Evolutionary conservation across 2,888 invertebrate genomes (phyloP), one percentile per base, ranked within the genome.

Genomic region (Drosophila villosipedis): DNA sequence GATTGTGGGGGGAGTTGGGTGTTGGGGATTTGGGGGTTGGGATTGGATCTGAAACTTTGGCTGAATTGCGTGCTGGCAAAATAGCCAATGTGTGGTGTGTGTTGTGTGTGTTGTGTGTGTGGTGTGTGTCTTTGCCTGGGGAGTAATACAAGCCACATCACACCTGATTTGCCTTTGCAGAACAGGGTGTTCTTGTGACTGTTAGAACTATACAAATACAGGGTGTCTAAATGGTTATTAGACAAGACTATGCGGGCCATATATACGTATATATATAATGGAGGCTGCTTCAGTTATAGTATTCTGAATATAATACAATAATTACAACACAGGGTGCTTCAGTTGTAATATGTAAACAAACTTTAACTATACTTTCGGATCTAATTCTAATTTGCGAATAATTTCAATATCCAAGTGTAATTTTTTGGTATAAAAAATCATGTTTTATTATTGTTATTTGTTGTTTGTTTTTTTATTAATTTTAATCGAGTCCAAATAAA

Each of bases 121-220:
- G 19, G 53, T 68, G 30, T 60, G 50, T 41, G 37, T 19, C 12
- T 30, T 39, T 60, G 47, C 41, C 19, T 47, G 30, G 82, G 76
- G 70, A 73, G 80, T 57, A 80, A 74, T 83, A 89, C 83, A 76
- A 65, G 72, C 72, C 70, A 58, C 82, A 82, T 76, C 69, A 71
- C 90, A 84, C 91, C 87, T 89, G 89, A 86, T 83, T 90, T 78
- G 43, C 43, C 58, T 25, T 37, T 16, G 12, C 12, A 37, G 50
- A 65, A 22, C 60, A 78, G 78, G 81, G 81, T 76, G 81, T 5
- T 14, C 43, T 7, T 10, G 25, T 9, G 6, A 19, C 4, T 10
- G 25, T 16, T 0, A 5, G 19, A 52, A 14, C 30, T 12, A 10
- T 25, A 1, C 4, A 33, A 12, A 22, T 41, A 70, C 57, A 72